Conservation (phyloP, 1,140 invertebrate genomes). For the Scaptomyza pallida region DNA sequence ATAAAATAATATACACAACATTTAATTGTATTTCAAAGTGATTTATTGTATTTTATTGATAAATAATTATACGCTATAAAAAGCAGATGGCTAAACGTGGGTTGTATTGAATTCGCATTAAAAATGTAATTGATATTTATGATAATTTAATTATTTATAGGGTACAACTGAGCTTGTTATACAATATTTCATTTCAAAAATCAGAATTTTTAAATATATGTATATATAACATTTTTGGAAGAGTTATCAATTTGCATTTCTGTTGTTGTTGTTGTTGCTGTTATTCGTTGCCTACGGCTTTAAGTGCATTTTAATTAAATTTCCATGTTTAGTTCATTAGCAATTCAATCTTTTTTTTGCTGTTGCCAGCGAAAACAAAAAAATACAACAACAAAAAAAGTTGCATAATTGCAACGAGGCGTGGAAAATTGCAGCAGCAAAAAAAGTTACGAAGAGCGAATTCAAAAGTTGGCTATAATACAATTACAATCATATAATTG, state of each 20-base stretch:
- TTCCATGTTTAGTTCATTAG: conserved; percentile 64
- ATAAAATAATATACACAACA: conserved; percentile 9
- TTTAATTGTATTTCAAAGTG: conserved; percentile 47
- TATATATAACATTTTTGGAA: conserved; percentile 27
- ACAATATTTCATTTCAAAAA: too few species aligned
- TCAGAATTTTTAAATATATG: conserved; percentile 8
- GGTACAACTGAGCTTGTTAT: too few species aligned
- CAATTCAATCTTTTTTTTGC: conserved; percentile 66
- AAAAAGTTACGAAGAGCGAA: not conserved
- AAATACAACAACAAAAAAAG: conserved; percentile 22
- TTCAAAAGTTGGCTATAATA: too few species aligned
- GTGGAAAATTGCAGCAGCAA: conserved; percentile 22
- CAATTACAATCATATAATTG: conserved; percentile 49
- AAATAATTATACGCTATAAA: conserved; percentile 11
- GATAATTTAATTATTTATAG: not conserved
- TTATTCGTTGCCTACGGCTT: conserved; percentile 24
- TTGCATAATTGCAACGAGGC: conserved; percentile 60
- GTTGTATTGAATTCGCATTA: not conserved
- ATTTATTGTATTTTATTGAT: conserved; percentile 36
- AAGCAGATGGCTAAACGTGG: not conserved
- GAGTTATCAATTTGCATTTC: conserved; percentile 44
- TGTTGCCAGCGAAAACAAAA: conserved; percentile 42
- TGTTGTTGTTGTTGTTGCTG: not conserved
- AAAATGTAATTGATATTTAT: not conserved
- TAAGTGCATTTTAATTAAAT: conserved; percentile 61